Base-by-base conservation (phyloP, 2,888 invertebrate species). In the Cheilosia soror region DNA sequence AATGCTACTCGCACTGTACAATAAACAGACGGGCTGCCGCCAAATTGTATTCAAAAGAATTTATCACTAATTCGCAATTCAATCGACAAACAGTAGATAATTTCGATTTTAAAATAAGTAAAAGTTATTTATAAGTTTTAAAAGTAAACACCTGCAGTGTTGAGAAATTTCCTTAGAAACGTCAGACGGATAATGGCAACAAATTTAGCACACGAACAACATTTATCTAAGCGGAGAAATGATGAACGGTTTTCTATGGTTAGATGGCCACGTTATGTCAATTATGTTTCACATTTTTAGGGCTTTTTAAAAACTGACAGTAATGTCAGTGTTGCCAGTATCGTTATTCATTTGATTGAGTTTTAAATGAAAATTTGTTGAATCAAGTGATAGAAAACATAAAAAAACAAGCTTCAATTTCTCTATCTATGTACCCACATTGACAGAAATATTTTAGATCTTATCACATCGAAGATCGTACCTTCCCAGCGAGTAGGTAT, bases 141-240 rank as follows among this genome's bases (percentile, higher is more conserved):
- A 49, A 29, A 63, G 25, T 15, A 15, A 65, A 63, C 76, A 81
- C 76, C 81, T 76, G 76, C 51, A 44, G 42, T 42, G 33, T 63
- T 58, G 13, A 44, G 55, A 40, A 76, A 65, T 71, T 76, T 75
- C 51, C 42, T 42, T 42, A 25, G 27, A 42, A 33, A 75, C 75
- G 49, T 42, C 58, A 65, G 20, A 31, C n/a, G 9, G 25, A 60
- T 47, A 5, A 7, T 53, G 60, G 27, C 40, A n/a, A n/a, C 33
- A n/a, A 5, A 37, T 49, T 31, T 29, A 51, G 25, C 13, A 66
- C 49, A 49, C 49, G 20, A 49, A 25, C 25, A 49, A 49, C 4
- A 20, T 2, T 20, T 20, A 1, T 20, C 9, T 25, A 9, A 49
- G 49, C 49, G 20, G 9, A 25, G 6, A 20, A 11, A 3, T 49